A percentile compares a stretch with the other conserved stretches of the same genome.
These are phyloP conservation scores for Brachypodius melanocephalos DNA, from an alignment of 2,113 vertebrate species.

Conservation along the genomic window DNA sequence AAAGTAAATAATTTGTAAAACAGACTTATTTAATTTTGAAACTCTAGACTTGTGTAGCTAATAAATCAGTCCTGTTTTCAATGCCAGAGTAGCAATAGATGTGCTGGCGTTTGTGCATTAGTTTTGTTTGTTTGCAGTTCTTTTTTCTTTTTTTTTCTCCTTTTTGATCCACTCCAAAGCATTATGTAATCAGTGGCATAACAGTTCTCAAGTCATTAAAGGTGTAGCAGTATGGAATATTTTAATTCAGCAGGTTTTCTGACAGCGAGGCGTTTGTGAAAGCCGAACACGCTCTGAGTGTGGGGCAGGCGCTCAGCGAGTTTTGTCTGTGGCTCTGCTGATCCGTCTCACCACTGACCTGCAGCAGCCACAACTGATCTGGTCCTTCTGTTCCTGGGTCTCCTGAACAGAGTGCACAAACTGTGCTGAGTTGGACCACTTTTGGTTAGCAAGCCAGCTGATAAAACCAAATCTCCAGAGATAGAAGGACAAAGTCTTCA, in stretches of 20 bases:
- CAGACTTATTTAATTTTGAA: constrained; percentile 62
- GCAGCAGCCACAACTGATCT: not conserved
- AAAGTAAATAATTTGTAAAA: constrained; percentile 65
- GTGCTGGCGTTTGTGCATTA: not conserved
- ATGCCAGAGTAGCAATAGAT: not conserved
- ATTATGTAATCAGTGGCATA: not conserved
- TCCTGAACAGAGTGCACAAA: not conserved
- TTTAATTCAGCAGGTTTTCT: not conserved
- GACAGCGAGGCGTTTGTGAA: not conserved
- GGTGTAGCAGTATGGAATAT: not conserved
- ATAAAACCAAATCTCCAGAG: not conserved
- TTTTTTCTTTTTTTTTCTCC: too few species aligned
- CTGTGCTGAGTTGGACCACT: not conserved
- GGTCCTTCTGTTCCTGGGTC: not conserved
- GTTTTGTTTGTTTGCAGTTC: not conserved
- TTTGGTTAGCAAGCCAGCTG: not conserved
- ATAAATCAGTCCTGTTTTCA: constrained; percentile 2
- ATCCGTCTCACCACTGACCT: not conserved
- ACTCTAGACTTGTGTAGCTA: constrained; percentile 3
- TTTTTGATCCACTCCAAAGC: not conserved
- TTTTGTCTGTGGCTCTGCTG: not conserved
- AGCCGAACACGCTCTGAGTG: not conserved
- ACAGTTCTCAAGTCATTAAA: not conserved
- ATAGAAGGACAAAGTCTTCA: not conserved
- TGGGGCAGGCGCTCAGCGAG: not conserved